Evolutionary conservation across 2,888 invertebrate genomes (phyloP).

Genomic region (Heliconius aoede): DNA sequence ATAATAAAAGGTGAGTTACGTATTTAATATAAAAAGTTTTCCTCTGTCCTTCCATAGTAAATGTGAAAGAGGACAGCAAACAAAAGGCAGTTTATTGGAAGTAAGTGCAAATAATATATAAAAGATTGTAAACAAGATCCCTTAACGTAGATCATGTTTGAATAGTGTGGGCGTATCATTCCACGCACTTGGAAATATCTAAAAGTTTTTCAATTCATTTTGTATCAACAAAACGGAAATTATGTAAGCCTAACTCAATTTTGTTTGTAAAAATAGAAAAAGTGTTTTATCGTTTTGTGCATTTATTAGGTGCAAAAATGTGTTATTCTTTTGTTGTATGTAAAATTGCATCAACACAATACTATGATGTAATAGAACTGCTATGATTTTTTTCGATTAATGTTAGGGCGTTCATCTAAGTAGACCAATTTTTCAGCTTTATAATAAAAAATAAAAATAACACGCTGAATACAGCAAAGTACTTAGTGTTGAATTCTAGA

Average conservation of each 20-base stretch:
- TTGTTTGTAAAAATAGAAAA: neutral
- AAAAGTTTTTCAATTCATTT: conserved; percentile 17
- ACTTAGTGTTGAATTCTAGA: no score
- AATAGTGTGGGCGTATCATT: conserved; percentile 31
- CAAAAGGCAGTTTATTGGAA: conserved; percentile 45
- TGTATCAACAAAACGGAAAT: conserved; percentile 7
- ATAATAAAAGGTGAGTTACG: conserved; percentile 4
- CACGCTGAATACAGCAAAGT: no score
- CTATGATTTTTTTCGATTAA: no score
- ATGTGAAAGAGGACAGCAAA: conserved; percentile 33
- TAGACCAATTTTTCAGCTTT: no score
- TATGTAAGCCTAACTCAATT: neutral
- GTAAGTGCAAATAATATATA: conserved; percentile 34
- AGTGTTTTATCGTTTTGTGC: neutral
- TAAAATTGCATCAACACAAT: neutral
- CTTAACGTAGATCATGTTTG: conserved; percentile 35
- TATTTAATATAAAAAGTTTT: conserved; percentile 18
- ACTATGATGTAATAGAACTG: no score
- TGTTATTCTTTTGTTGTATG: neutral
- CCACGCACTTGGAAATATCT: conserved; percentile 27
- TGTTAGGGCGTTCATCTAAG: no score
- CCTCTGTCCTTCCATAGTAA: conserved; percentile 1
- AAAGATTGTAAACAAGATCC: conserved; percentile 34
- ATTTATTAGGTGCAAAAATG: neutral
- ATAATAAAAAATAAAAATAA: no score